phyloP scores from a whole-genome alignment of 2,113 vertebrate species.

The Heloderma charlesbogerti region DNA sequence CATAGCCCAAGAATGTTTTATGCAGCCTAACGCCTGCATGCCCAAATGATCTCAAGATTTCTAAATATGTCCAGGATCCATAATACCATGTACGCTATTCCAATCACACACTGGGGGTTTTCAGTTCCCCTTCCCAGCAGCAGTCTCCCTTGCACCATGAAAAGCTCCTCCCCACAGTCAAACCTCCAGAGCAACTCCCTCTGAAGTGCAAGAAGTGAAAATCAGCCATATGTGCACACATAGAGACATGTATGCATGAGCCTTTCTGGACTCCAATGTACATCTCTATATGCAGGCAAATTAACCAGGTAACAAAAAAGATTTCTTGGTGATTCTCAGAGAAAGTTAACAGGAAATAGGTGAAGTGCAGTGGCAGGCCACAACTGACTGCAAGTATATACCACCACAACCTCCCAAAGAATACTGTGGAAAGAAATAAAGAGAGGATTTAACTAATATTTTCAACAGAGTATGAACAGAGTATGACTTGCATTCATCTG shows the following conservation, averaged over 20 bases:
- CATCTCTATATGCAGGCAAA: background rate
- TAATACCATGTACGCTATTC: background rate
- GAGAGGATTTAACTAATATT: slow-evolving; percentile 1
- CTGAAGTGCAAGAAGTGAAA: background rate
- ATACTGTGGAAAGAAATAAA: slow-evolving; percentile 1
- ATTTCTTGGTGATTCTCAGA: background rate
- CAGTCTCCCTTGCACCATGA: background rate
- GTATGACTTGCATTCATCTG: slow-evolving; percentile 3
- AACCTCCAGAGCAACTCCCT: background rate
- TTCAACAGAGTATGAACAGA: background rate
- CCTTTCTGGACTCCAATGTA: background rate
- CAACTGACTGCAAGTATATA: background rate
- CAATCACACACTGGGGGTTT: background rate
- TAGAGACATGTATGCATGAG: background rate
- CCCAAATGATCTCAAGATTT: background rate
- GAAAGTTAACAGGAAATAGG: background rate
- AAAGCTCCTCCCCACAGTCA: background rate
- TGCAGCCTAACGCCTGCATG: background rate
- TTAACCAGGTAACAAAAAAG: background rate
- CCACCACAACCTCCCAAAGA: background rate
- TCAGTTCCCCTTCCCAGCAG: background rate
- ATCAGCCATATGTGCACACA: background rate
- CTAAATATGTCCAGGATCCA: background rate
- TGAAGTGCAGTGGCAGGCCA: background rate
- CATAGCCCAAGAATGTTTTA: background rate